A percentile compares a stretch with the other conserved stretches of the same genome.
phyloP scores from a whole-genome alignment of 2,888 invertebrate species.

The Chrysolina americana region DNA sequence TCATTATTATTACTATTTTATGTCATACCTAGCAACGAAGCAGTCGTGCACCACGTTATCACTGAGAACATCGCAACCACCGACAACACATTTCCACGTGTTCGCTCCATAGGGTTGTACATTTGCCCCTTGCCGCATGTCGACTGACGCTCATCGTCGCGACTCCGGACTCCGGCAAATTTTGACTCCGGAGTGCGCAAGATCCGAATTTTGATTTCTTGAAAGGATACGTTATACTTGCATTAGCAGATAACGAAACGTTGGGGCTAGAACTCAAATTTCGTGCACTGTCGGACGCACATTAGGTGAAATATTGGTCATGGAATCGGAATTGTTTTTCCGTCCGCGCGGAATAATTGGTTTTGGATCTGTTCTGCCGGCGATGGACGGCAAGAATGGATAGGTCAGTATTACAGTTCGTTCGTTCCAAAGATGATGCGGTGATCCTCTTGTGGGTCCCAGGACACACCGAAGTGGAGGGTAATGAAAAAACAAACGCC shows the following conservation, averaged over 20 bases:
- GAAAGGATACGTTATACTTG: constrained; percentile 48
- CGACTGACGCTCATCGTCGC: constrained; percentile 53
- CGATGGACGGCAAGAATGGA: too few relatives aligned
- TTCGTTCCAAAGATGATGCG: too few relatives aligned
- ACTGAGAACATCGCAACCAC: constrained; percentile 47
- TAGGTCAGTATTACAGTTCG: too few relatives aligned
- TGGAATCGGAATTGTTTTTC: background rate
- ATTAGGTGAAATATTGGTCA: constrained; percentile 21
- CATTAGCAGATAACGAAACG: constrained; percentile 46
- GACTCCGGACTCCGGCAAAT: constrained; percentile 38
- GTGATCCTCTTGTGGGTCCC: too few relatives aligned
- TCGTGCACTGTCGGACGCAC: constrained; percentile 28
- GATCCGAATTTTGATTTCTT: constrained; percentile 55
- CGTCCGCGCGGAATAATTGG: background rate
- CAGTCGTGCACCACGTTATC: constrained; percentile 27
- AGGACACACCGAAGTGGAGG: too few relatives aligned
- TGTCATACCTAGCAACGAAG: constrained; percentile 39
- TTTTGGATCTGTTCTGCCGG: background rate
- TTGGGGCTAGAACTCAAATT: constrained; percentile 46
- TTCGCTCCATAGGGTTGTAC: constrained; percentile 54
- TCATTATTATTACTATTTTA: too few relatives aligned
- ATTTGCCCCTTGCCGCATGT: constrained; percentile 60
- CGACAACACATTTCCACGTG: constrained; percentile 55
- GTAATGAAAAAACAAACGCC: too few relatives aligned
- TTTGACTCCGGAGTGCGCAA: constrained; percentile 46